These are phyloP conservation scores for Pseudomyrmex flavicornis DNA, from an alignment of 1,140 invertebrate genomes.

Conservation along the genomic window DNA sequence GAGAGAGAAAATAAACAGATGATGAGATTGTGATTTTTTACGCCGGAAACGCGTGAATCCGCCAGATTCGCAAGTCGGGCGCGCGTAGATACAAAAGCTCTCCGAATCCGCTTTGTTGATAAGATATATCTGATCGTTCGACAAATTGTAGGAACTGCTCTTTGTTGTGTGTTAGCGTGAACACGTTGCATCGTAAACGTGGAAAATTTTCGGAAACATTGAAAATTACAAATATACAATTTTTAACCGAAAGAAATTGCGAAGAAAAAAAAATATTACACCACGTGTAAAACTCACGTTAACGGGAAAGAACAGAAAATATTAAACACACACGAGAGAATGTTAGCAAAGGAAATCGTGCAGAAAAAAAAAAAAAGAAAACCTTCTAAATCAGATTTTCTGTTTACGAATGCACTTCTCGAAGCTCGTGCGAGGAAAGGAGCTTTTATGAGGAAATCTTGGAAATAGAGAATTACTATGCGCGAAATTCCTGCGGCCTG, in stretches of 20 bases:
- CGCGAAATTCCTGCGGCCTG: constrained; percentile 1
- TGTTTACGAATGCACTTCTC: neutral
- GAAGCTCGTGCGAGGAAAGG: neutral
- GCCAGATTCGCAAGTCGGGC: neutral
- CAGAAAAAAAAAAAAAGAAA: neutral
- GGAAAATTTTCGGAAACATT: neutral
- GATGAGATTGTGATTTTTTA: neutral
- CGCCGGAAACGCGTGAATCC: neutral
- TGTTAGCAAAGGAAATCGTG: too few species aligned
- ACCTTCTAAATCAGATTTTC: neutral
- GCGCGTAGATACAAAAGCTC: neutral
- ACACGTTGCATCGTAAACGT: neutral
- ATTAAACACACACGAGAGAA: too few species aligned
- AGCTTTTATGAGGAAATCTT: constrained; percentile 13
- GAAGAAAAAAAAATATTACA: too few species aligned
- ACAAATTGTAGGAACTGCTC: neutral
- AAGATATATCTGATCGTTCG: neutral
- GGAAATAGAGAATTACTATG: neutral
- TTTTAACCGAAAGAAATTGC: too few species aligned
- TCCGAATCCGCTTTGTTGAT: neutral
- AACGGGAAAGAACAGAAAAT: too few species aligned
- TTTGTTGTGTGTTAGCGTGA: neutral
- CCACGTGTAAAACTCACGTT: too few species aligned
- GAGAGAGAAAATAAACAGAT: constrained; percentile 23
- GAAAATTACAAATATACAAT: neutral